A percentile compares a stretch with the other conserved stretches of the same genome.
phyloP scores from a whole-genome alignment of 2,797 vertebrate species.

The Antrozous pallidus region DNA sequence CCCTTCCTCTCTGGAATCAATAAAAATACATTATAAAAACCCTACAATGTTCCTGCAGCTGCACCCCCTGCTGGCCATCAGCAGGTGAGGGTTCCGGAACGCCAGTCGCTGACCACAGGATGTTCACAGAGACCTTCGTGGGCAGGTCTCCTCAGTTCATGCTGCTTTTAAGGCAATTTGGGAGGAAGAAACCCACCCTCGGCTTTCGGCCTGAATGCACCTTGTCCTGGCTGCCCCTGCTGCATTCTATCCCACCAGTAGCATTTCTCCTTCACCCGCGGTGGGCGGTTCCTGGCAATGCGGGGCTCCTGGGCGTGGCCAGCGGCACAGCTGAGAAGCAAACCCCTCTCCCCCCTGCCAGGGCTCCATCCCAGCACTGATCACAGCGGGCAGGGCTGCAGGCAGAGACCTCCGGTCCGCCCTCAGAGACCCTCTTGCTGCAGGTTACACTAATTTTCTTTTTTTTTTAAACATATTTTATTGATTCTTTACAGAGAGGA shows the following conservation, averaged over 20 bases:
- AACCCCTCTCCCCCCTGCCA: no score
- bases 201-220: accelerated
- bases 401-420: accelerated
- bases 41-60: not conserved
- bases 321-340: not conserved
- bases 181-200: not conserved
- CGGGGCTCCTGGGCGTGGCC: accelerated
- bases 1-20: not conserved
- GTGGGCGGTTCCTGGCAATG: not conserved
- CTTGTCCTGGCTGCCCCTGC: not conserved
- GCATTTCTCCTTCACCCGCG: not conserved
- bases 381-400: accelerated
- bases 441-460: no score
- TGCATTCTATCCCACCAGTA: accelerated
- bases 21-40: not conserved
- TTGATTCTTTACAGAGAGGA: no score
- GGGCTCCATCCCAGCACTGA: accelerated
- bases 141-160: not conserved
- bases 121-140: not conserved
- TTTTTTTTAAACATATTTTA: no score
- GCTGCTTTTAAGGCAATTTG: not conserved
- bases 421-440: not conserved
- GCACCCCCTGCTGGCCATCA: accelerated
- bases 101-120: not conserved
- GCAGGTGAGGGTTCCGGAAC: not conserved